A percentile compares a stretch with the other conserved stretches of the same genome.
Evolutionary conservation across 2,888 invertebrate genomes (phyloP).

Genomic region (Stenchaetothrips biformis): DNA sequence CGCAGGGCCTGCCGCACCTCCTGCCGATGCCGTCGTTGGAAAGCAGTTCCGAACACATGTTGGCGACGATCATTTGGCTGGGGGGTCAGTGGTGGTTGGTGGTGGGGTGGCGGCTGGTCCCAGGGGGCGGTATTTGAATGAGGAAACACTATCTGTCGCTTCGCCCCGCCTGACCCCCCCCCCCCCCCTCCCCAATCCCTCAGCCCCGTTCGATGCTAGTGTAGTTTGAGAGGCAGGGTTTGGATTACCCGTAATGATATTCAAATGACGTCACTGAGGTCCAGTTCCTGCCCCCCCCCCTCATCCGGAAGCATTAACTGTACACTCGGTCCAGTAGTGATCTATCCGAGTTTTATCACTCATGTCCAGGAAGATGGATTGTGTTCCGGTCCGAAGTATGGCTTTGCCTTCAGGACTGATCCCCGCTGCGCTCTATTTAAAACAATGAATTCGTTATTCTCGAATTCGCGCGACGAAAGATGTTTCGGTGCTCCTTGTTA

Average conservation of each 20-base stretch:
- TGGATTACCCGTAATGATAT: constrained; percentile 1
- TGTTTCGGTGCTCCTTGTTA: too few relatives aligned
- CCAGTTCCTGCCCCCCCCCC: not conserved
- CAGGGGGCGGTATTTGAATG: constrained; percentile 4
- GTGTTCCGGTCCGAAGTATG: too few relatives aligned
- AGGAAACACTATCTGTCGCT: constrained; percentile 10
- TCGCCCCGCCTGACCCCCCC: not conserved
- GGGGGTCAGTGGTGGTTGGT: not conserved
- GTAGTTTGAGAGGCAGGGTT: not conserved
- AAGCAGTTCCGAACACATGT: constrained; percentile 6
- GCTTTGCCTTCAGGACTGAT: too few relatives aligned
- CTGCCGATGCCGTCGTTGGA: not conserved
- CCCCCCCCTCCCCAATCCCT: not conserved
- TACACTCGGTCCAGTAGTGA: too few relatives aligned
- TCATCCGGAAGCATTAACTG: not conserved
- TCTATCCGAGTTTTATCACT: not conserved
- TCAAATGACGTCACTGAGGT: not conserved
- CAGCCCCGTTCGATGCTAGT: not conserved
- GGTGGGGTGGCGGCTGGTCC: not conserved
- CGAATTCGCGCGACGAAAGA: too few relatives aligned
- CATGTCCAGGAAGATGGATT: too few relatives aligned
- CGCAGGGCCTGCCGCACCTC: too few relatives aligned
- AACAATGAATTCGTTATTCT: too few relatives aligned
- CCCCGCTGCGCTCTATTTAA: too few relatives aligned
- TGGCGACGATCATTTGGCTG: not conserved